These are phyloP conservation scores for Premnoplex brunnescens DNA, from an alignment of 2,797 vertebrate genomes.

Conservation along the genomic window DNA sequence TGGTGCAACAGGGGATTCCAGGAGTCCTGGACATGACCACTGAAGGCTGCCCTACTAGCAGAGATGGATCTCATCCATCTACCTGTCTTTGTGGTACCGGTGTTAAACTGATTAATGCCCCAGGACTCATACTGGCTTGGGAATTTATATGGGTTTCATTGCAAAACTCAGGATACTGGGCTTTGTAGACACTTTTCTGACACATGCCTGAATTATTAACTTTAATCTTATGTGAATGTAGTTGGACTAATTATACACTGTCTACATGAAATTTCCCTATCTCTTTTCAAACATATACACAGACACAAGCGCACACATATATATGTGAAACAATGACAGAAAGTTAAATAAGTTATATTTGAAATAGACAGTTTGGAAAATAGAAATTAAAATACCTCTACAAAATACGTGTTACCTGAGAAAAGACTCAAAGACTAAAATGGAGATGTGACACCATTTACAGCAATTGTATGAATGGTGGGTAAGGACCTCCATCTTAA, in stretches of 20 bases:
- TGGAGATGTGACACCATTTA: neutral
- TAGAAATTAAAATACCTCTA: neutral
- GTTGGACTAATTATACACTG: neutral
- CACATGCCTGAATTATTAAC: neutral
- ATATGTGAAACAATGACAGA: neutral
- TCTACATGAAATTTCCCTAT: neutral
- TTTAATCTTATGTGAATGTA: neutral
- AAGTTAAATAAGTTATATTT: neutral
- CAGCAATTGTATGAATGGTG: neutral
- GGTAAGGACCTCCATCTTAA: neutral
- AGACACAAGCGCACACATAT: accelerated
- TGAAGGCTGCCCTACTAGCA: neutral
- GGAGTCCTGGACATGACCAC: neutral
- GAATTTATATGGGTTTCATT: accelerated
- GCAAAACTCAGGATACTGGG: neutral
- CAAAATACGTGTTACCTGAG: neutral
- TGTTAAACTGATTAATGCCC: neutral
- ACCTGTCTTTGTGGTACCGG: neutral
- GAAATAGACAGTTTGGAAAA: neutral
- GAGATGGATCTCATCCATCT: neutral
- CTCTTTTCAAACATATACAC: neutral
- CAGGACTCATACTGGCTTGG: neutral
- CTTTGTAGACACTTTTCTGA: neutral
- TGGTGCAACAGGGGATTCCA: neutral
- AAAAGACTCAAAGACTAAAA: neutral